These are phyloP conservation scores for Emydoidea blandingii DNA, from an alignment of 2,797 vertebrate genomes.

Conservation along the genomic window DNA sequence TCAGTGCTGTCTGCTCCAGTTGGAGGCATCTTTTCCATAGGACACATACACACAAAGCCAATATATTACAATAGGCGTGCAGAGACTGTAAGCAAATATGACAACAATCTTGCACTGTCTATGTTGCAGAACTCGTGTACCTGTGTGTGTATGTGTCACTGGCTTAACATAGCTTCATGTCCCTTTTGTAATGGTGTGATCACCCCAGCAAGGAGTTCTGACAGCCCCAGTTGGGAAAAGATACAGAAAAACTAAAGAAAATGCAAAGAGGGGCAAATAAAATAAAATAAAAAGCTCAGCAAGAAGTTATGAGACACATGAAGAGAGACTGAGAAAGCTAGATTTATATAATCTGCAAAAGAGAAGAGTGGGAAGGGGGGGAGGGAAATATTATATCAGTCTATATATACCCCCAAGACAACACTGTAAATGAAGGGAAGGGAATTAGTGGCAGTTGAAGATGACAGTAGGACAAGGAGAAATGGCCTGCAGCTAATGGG, in stretches of 20 bases:
- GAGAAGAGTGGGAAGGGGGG: not conserved
- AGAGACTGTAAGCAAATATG: not conserved
- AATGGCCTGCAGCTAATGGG: not conserved
- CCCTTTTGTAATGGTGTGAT: not conserved
- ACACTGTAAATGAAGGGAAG: not conserved
- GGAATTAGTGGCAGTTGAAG: not conserved
- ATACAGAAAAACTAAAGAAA: not conserved
- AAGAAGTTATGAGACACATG: not conserved
- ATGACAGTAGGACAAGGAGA: not conserved
- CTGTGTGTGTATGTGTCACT: not conserved
- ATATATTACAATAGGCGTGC: not conserved
- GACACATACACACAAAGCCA: accelerated
- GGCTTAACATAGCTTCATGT: not conserved
- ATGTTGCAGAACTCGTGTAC: not conserved
- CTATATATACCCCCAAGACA: not conserved
- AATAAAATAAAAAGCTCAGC: not conserved
- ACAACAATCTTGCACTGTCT: too few relatives aligned
- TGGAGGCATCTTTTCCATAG: accelerated
- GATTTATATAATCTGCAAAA: not conserved
- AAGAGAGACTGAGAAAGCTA: not conserved
- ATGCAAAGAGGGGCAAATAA: not conserved
- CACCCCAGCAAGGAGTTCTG: not conserved
- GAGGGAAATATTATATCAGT: not conserved
- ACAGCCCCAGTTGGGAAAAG: not conserved
- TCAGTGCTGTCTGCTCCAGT: not conserved